These are phyloP conservation scores for Protophormia terraenovae DNA, from an alignment of 2,888 invertebrate genomes.

Conservation along the genomic window DNA sequence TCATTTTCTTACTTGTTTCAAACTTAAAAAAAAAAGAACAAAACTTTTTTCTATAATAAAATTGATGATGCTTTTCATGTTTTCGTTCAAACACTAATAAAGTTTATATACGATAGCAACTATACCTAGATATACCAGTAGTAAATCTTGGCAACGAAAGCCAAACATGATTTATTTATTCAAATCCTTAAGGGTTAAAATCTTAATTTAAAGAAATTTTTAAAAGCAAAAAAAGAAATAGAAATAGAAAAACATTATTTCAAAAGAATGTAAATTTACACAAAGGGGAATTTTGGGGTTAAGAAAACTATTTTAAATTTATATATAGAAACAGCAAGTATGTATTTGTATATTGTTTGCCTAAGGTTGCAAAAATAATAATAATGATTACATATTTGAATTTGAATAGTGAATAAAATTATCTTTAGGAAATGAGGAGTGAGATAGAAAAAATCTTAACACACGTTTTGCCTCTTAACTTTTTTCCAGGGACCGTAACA, in stretches of 20 bases:
- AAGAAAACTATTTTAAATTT: no score
- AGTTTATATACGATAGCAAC: no score
- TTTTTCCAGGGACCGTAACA: no score
- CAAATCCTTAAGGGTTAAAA: conserved; percentile 31
- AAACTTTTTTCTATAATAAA: not conserved
- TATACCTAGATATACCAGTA: not conserved
- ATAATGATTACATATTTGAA: no score
- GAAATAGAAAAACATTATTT: no score
- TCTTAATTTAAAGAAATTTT: conserved; percentile 25
- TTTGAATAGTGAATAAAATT: no score
- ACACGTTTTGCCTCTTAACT: no score
- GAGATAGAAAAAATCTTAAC: no score
- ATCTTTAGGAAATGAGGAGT: no score
- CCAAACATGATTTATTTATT: conserved; percentile 26
- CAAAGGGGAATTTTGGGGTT: not conserved
- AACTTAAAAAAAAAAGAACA: not conserved
- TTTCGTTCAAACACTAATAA: not conserved
- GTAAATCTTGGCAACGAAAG: not conserved
- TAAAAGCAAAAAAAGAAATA: not conserved
- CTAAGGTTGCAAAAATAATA: no score
- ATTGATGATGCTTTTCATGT: not conserved
- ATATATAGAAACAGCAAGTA: no score
- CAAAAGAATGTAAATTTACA: not conserved
- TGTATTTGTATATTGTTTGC: no score
- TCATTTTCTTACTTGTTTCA: not conserved